Evolutionary conservation across 2,888 invertebrate genomes (phyloP).

Genomic region (Saturnia japonica): DNA sequence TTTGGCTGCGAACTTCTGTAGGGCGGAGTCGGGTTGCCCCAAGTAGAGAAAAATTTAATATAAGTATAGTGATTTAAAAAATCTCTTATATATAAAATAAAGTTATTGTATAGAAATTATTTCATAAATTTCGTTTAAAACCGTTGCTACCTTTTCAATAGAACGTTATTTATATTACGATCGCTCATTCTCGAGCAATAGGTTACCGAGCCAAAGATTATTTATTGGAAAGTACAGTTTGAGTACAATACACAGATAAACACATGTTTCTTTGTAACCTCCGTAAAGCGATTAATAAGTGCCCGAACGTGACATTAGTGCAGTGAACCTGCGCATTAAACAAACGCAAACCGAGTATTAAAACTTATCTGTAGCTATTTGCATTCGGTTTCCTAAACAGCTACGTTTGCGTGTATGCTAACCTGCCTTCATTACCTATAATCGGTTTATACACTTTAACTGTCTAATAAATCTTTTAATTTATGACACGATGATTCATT

Average conservation of each 20-base stretch:
- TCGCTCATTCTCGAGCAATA: conserved; percentile 8
- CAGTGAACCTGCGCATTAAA: conserved; percentile 74
- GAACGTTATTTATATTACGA: not conserved
- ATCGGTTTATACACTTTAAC: conserved; percentile 15
- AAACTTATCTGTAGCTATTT: conserved; percentile 79
- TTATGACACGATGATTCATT: not conserved
- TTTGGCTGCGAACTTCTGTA: too few species aligned
- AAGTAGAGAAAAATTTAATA: too few species aligned
- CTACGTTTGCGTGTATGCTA: conserved; percentile 46
- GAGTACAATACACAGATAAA: conserved; percentile 55
- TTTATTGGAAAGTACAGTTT: conserved; percentile 34
- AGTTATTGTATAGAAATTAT: too few species aligned
- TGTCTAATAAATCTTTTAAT: not conserved
- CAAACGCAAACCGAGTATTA: conserved; percentile 69
- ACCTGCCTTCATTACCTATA: conserved; percentile 21
- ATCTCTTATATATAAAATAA: too few species aligned
- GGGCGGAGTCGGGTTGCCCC: too few species aligned
- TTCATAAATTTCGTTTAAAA: too few species aligned
- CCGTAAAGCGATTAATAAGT: conserved; percentile 73
- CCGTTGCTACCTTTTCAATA: not conserved
- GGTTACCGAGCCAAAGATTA: conserved; percentile 6
- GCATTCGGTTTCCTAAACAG: conserved; percentile 78
- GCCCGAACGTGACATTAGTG: conserved; percentile 80
- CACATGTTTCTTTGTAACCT: conserved; percentile 65
- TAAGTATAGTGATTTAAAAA: too few species aligned